These are phyloP conservation scores for Latrodectus hesperus DNA, from an alignment of 2,888 invertebrate genomes.

Conservation along the genomic window DNA sequence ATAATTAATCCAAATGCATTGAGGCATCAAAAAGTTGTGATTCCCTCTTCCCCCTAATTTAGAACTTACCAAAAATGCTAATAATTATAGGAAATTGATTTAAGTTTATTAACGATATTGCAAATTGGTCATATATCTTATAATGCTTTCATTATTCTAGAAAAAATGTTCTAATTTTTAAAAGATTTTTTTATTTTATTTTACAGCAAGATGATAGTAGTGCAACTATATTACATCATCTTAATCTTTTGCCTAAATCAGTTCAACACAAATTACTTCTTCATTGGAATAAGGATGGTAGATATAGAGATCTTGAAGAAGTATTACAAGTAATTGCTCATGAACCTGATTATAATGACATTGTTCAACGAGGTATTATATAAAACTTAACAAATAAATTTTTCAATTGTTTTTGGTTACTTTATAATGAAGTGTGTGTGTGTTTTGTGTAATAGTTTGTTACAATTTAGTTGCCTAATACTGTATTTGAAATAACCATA, in stretches of 20 bases:
- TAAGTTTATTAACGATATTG: not conserved
- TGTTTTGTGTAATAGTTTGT: too few species aligned
- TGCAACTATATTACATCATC: constrained; percentile 84
- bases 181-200: constrained; percentile 1
- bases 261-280: constrained; percentile 73
- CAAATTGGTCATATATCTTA: not conserved
- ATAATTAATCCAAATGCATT: too few species aligned
- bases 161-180: not conserved
- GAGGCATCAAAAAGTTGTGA: too few species aligned
- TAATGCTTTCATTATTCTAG: not conserved
- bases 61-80: too few species aligned
- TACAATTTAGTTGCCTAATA: too few species aligned
- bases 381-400: too few species aligned
- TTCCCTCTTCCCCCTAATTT: too few species aligned
- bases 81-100: not conserved
- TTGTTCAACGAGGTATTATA: constrained; percentile 78
- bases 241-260: constrained; percentile 84
- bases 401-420: too few species aligned
- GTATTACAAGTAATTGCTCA: constrained; percentile 85
- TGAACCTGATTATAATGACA: constrained; percentile 83
- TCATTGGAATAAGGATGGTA: constrained; percentile 74
- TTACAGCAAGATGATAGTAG: constrained; percentile 82
- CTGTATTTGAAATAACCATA: too few species aligned
- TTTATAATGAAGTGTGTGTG: too few species aligned
- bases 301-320: constrained; percentile 85